Conservation (phyloP, 2,888 invertebrate species). For the Phymatocera aterrima region DNA sequence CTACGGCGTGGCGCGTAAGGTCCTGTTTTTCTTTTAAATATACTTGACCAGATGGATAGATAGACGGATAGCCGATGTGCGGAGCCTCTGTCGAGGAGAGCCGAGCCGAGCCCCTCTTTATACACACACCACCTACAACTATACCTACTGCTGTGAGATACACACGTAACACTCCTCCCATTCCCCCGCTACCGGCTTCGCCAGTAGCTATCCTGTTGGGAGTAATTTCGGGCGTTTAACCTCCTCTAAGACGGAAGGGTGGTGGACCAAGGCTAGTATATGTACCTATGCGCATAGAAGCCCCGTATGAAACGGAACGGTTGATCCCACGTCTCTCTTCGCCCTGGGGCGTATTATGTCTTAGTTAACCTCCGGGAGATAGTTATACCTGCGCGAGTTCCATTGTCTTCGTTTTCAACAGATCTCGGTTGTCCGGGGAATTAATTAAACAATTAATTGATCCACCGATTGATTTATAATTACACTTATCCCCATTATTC, state of each 20-base stretch:
- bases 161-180: conserved; percentile 56
- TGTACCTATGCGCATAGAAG: too few relatives aligned
- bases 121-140: neutral
- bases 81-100: too few relatives aligned
- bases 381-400: neutral
- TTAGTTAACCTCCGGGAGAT: conserved; percentile 8
- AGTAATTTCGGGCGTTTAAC: conserved; percentile 66
- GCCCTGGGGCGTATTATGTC: conserved; percentile 26
- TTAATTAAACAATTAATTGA: too few relatives aligned
- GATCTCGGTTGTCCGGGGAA: too few relatives aligned
- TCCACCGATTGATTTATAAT: too few relatives aligned
- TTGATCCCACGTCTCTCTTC: conserved; percentile 20
- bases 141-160: neutral
- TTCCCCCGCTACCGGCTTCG: neutral
- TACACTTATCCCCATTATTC: too few relatives aligned
- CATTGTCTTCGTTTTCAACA: too few relatives aligned
- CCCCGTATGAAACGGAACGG: conserved; percentile 16
- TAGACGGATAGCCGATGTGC: too few relatives aligned
- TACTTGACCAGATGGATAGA: too few relatives aligned
- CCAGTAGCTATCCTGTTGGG: conserved; percentile 48
- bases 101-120: neutral
- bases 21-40: neutral
- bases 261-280: neutral
- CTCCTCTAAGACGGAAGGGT: conserved; percentile 49
- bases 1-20: neutral